Evolutionary conservation across 2,888 invertebrate genomes (phyloP).

Genomic region (Scaptomyza caliginosa): DNA sequence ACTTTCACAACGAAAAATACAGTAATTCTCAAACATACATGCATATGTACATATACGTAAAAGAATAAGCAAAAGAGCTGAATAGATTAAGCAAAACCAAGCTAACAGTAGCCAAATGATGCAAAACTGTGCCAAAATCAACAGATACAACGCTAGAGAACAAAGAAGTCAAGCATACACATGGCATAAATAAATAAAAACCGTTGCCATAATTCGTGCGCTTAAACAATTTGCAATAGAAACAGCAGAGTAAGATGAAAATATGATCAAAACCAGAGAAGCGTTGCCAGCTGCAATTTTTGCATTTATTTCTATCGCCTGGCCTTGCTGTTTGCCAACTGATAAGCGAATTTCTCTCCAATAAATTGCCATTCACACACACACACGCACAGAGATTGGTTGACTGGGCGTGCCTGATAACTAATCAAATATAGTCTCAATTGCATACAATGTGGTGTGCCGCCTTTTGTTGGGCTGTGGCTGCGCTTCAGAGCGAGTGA

Average conservation of each 20-base stretch:
- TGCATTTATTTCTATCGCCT: background rate
- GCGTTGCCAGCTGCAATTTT: constrained; percentile 7
- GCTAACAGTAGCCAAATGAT: constrained; percentile 6
- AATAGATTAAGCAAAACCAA: constrained; percentile 44
- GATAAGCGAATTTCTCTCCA: constrained; percentile 19
- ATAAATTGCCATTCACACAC: constrained; percentile 6
- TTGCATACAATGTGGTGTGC: constrained; percentile 4
- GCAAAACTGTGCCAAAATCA: constrained; percentile 37
- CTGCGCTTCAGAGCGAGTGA: background rate
- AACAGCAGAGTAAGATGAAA: background rate
- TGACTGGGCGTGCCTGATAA: constrained; percentile 26
- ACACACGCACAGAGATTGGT: background rate
- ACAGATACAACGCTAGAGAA: background rate
- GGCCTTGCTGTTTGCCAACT: background rate
- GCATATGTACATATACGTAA: too few relatives aligned
- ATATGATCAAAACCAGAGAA: background rate
- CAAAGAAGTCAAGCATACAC: constrained; percentile 1
- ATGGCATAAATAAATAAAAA: constrained; percentile 28
- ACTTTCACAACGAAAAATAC: constrained; percentile 62
- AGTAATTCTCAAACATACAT: constrained; percentile 9
- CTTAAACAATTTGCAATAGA: constrained; percentile 25
- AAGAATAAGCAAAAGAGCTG: constrained; percentile 2
- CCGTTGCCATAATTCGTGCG: constrained; percentile 43
- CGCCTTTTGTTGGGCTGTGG: background rate
- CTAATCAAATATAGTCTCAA: constrained; percentile 23